Evolutionary conservation across 2,888 invertebrate species (phyloP), one percentile per base, ranked within the genome.

Genomic region (Hyalella azteca): DNA sequence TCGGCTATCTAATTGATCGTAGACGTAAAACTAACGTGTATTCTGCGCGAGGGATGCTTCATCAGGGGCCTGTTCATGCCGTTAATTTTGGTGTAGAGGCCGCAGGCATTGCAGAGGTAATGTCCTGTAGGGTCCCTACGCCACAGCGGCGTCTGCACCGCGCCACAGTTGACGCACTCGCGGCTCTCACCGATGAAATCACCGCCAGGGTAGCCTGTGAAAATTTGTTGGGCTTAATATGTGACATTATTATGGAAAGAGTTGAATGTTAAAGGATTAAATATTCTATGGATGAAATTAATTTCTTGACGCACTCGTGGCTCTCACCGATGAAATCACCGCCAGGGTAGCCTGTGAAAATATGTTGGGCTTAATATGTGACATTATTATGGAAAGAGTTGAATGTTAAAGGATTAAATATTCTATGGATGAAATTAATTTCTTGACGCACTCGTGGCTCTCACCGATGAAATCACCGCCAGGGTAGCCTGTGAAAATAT

Each of bases 101-200:
- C 98, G 90, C 99, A 99, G 85, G 98, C 98, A 91, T 99, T 99
- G 92, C 99, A 99, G 87, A 98, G 93, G 90, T 98, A 98, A 91
- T 98, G 97, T 85, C 98, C 98, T 7, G 89, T 89, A 13, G 90
- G 89, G 86, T 91, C 91, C 54, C 83, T 60, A 5, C 83, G 78
- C 83, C 83, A 85, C 22, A 83, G 79, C 41, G 83, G 85, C 22
- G 85, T 83, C 75, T 83, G 81, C 39, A 85, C 85, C 9, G 85
- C 84, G 11, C 85, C 85, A 73, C 86, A 86, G 78, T 86, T 86
- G 59, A 86, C 86, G 78, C 86, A 86, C 73, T 86, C 85, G 0
- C 86, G 83, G 26, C 83, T 83, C 48, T 83, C 83, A 3, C 79
- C 80, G 39, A 80, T 80, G 76, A 83, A 82, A 40, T 83, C 83